A percentile compares a stretch with the other conserved stretches of the same genome.
Conservation (phyloP, 2,797 vertebrate genomes). For the Gymnodraco acuticeps region DNA sequence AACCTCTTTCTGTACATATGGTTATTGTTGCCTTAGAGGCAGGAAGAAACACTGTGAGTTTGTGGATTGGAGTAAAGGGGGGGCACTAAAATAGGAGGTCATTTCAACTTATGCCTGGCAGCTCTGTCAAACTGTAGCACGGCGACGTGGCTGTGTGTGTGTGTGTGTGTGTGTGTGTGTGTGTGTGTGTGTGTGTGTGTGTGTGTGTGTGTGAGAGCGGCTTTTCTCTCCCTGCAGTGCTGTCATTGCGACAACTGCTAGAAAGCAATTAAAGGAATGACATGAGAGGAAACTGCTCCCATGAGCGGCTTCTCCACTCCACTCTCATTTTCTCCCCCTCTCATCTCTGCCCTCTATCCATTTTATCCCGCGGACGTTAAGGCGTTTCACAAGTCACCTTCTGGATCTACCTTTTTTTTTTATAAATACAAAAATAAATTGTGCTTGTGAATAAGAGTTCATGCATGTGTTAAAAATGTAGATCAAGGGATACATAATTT, state of each 20-base stretch:
- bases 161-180: conserved; percentile 41
- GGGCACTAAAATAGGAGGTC: conserved; percentile 59
- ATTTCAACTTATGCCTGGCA: conserved; percentile 58
- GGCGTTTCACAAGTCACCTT: conserved; percentile 47
- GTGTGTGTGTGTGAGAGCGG: conserved; percentile 48
- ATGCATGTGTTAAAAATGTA: conserved; percentile 56
- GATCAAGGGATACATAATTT: conserved; percentile 38
- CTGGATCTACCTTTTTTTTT: conserved; percentile 25
- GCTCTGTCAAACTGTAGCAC: conserved; percentile 53
- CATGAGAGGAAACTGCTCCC: conserved; percentile 78
- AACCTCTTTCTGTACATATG: conserved; percentile 51
- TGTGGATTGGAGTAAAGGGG: conserved; percentile 27
- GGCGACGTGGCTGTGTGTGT: background rate
- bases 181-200: conserved; percentile 21
- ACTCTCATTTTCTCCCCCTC: conserved; percentile 68
- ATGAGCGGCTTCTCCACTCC: conserved; percentile 72
- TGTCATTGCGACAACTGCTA: conserved; percentile 80
- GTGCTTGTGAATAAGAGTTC: conserved; percentile 32
- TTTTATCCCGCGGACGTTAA: conserved; percentile 36
- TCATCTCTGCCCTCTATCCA: conserved; percentile 63
- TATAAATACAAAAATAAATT: conserved; percentile 37
- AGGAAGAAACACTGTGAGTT: conserved; percentile 32
- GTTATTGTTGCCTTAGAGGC: conserved; percentile 65
- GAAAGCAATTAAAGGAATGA: conserved; percentile 83
- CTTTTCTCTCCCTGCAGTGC: conserved; percentile 69